phyloP scores from a whole-genome alignment of 2,113 vertebrate species.

The Phodopus roborovskii region DNA sequence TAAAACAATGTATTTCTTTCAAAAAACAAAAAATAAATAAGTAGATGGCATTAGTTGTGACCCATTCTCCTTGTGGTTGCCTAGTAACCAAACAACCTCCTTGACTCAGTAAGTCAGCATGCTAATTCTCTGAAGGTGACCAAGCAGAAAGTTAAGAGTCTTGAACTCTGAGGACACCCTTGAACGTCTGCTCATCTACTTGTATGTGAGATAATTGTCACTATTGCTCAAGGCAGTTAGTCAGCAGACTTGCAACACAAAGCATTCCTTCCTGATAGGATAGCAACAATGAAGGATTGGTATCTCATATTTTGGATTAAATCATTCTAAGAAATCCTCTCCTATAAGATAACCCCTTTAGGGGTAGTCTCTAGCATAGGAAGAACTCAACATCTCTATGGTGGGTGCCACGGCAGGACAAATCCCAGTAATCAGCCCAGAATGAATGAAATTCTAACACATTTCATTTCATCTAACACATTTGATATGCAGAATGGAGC shows the following conservation, averaged over 20 bases:
- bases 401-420: not conserved
- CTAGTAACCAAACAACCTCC: not conserved
- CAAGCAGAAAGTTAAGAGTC: conserved; percentile 12
- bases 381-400: not conserved
- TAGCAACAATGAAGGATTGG: conserved; percentile 27
- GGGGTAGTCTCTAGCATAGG: not conserved
- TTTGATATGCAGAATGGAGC: not conserved
- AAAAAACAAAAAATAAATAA: not conserved
- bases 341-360: not conserved
- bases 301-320: not conserved
- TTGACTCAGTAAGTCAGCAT: not conserved
- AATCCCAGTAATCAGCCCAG: not conserved
- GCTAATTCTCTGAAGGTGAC: not conserved
- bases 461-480: not conserved
- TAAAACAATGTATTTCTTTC: not conserved
- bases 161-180: not conserved
- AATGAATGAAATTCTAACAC: not conserved
- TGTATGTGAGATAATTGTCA: conserved; percentile 37
- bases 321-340: conserved; percentile 47
- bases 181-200: conserved; percentile 12
- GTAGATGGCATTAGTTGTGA: not conserved
- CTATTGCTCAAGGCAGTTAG: conserved; percentile 32
- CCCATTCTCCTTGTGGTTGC: not conserved
- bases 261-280: conserved; percentile 1
- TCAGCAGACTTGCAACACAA: conserved; percentile 30